Conservation (phyloP, 2,797 vertebrate genomes). For the Loris lydekkerianus region DNA sequence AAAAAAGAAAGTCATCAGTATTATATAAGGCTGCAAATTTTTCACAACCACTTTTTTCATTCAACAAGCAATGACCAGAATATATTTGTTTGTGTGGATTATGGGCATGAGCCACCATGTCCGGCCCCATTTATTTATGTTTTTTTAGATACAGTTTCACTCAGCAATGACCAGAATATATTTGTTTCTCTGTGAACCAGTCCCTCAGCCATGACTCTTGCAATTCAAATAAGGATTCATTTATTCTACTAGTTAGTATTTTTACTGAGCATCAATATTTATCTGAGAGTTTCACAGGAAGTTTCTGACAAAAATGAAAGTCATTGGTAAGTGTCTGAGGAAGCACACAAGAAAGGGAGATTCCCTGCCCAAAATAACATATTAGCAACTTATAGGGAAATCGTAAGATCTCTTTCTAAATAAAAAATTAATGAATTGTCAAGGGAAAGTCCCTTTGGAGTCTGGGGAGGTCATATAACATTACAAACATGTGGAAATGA, state of each 20-base stretch:
- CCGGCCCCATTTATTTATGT: too few species aligned
- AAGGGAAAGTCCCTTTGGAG: conserved; percentile 43
- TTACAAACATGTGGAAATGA: conserved; percentile 34
- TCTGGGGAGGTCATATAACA: not conserved
- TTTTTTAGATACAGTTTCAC: too few species aligned
- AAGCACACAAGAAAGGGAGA: conserved; percentile 39
- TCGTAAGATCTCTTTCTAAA: conserved; percentile 38
- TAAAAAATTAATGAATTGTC: conserved; percentile 63
- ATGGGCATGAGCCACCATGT: too few species aligned
- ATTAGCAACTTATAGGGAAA: conserved; percentile 34
- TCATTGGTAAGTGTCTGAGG: conserved; percentile 52
- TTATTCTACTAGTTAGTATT: not conserved
- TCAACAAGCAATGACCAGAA: not conserved
- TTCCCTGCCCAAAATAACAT: not conserved
- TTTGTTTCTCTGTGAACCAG: conserved; percentile 28
- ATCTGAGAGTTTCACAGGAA: conserved; percentile 53
- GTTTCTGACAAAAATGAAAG: conserved; percentile 59
- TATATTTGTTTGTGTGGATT: not conserved
- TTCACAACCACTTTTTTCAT: conserved; percentile 5
- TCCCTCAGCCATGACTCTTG: not conserved
- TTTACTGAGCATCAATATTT: not conserved
- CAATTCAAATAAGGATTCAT: not conserved
- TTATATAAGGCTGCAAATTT: not conserved
- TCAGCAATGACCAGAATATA: not conserved
- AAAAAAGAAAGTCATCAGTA: not conserved